A percentile compares a stretch with the other conserved stretches of the same genome.
phyloP scores from a whole-genome alignment of 2,888 invertebrate genomes.

The Cerastis leucographa region DNA sequence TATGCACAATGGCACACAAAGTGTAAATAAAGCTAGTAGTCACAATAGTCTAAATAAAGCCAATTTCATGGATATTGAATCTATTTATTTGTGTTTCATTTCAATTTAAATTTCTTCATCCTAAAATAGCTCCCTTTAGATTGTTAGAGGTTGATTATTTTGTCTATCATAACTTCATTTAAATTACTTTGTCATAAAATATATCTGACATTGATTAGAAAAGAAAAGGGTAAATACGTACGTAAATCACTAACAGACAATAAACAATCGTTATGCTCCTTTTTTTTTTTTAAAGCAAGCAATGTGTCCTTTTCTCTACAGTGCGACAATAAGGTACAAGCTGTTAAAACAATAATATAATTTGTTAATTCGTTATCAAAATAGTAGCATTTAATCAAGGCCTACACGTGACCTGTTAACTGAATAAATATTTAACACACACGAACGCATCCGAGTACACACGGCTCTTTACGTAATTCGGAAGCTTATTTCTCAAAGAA shows the following conservation, averaged over 20 bases:
- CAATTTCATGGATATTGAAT: not conserved
- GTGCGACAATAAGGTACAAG: not conserved
- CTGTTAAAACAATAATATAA: slow-evolving; percentile 16
- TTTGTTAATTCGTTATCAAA: slow-evolving; percentile 33
- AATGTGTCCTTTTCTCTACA: not conserved
- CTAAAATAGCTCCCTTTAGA: not conserved
- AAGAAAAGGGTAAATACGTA: not conserved
- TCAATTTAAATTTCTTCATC: not conserved
- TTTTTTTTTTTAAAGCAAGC: not conserved
- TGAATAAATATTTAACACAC: slow-evolving; percentile 46
- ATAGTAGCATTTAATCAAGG: slow-evolving; percentile 41
- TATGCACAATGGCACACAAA: too few relatives aligned
- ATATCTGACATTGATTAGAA: not conserved
- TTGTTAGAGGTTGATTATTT: not conserved
- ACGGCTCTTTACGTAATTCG: not conserved
- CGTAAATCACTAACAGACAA: not conserved
- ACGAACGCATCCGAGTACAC: slow-evolving; percentile 6
- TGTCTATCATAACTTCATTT: not conserved
- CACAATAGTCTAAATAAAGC: not conserved
- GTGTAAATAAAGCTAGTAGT: too few relatives aligned
- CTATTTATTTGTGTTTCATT: not conserved
- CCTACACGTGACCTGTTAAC: slow-evolving; percentile 41
- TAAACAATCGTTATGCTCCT: not conserved
- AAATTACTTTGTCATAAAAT: not conserved
- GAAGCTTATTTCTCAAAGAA: not conserved